Percentiles rank a stretch among this genome's conserved stretches.
Evolutionary conservation across 35 echinoderm and acorn worm species (phyloP).

Genomic region (Apostichopus japonicus): DNA sequence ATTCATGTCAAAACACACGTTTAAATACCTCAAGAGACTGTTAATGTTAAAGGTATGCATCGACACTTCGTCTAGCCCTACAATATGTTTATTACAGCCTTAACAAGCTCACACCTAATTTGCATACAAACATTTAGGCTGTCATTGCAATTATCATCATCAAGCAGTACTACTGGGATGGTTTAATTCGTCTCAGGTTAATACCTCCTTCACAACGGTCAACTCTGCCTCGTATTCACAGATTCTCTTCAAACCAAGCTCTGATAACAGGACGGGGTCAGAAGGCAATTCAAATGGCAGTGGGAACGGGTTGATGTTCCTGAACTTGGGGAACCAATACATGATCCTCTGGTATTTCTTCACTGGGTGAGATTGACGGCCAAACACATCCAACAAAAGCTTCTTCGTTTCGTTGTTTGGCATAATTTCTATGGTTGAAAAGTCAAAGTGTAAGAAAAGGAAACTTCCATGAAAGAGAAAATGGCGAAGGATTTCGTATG

Average conservation of each 20-base stretch:
- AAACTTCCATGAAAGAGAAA: not conserved
- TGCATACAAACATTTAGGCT: too few relatives aligned
- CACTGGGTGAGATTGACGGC: conserved; percentile 76
- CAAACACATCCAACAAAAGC: conserved; percentile 80
- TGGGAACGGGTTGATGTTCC: conserved; percentile 97
- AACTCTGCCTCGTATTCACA: conserved; percentile 95
- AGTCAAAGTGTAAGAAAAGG: not conserved
- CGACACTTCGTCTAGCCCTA: too few relatives aligned
- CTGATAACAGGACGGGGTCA: conserved; percentile 75
- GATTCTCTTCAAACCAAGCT: conserved; percentile 92
- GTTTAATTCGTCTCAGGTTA: not conserved
- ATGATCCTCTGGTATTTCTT: conserved; percentile 96
- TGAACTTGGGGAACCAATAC: conserved; percentile 98
- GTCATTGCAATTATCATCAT: not conserved
- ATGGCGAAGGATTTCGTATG: too few relatives aligned
- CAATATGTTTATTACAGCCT: too few relatives aligned
- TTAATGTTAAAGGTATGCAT: too few relatives aligned
- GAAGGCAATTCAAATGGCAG: conserved; percentile 79
- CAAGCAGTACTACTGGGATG: not conserved
- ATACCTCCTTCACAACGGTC: conserved; percentile 65
- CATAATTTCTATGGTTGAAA: conserved; percentile 71
- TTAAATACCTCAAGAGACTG: too few relatives aligned
- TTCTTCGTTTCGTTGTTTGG: conserved; percentile 95
- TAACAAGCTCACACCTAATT: too few relatives aligned
- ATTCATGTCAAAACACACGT: too few relatives aligned